phyloP scores from a whole-genome alignment of 2,888 invertebrate genomes.

The Mystacides longicornis region DNA sequence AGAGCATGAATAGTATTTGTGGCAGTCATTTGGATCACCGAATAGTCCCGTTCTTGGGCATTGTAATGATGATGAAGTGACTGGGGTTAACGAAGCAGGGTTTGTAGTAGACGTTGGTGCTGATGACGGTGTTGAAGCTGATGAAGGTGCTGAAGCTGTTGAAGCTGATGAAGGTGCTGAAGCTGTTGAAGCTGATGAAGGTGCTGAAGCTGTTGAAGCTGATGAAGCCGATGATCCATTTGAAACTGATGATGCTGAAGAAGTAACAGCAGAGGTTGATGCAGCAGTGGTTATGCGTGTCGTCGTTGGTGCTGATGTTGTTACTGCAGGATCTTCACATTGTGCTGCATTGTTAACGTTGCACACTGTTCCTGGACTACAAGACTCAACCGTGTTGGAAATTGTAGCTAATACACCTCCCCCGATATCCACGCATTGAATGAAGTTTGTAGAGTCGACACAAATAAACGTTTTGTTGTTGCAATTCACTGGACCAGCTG shows the following conservation, averaged over 20 bases:
- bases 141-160: constrained; percentile 15
- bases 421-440: constrained; percentile 45
- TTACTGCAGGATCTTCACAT: constrained; percentile 30
- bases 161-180: not conserved
- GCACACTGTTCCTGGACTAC: constrained; percentile 39
- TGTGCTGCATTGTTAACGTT: constrained; percentile 35
- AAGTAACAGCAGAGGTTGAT: not conserved
- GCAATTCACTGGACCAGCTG: constrained; percentile 31
- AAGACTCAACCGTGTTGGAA: constrained; percentile 38
- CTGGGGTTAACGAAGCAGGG: not conserved
- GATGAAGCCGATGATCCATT: not conserved
- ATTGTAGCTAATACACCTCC: constrained; percentile 39
- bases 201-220: not conserved
- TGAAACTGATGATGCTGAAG: not conserved
- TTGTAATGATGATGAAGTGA: not conserved
- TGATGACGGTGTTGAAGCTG: constrained; percentile 10
- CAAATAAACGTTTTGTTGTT: constrained; percentile 44
- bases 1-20: constrained; percentile 8
- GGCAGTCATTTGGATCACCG: constrained; percentile 10
- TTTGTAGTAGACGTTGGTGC: constrained; percentile 7
- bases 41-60: constrained; percentile 9
- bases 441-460: constrained; percentile 42
- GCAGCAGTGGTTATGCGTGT: not conserved
- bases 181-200: not conserved
- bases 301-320: not conserved